A percentile compares a stretch with the other conserved stretches of the same genome.
These are phyloP conservation scores for Leuciscus idus DNA, from an alignment of 2,113 vertebrate species.

Conservation along the genomic window DNA sequence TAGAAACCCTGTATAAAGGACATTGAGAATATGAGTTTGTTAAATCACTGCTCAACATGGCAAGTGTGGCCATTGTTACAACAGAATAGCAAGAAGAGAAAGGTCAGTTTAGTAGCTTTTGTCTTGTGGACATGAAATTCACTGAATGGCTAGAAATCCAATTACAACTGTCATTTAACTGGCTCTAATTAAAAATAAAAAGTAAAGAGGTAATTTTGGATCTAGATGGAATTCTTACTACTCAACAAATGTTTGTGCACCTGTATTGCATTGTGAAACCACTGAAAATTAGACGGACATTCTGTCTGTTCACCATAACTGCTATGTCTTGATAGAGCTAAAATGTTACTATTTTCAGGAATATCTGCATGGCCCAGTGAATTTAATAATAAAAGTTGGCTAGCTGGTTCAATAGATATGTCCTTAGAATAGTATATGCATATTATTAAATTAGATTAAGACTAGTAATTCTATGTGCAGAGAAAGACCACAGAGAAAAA, in stretches of 20 bases:
- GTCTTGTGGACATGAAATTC: neutral
- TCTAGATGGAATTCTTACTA: neutral
- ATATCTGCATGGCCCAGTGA: neutral
- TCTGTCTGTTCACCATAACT: too few species aligned
- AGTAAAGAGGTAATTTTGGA: neutral
- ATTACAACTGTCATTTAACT: neutral
- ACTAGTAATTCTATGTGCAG: neutral
- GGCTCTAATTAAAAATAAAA: too few species aligned
- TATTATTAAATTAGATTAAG: neutral
- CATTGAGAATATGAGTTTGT: neutral
- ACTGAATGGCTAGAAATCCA: neutral
- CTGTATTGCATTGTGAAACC: neutral
- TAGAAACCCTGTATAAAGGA: neutral
- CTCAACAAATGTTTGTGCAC: neutral
- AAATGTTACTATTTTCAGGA: neutral
- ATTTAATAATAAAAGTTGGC: neutral
- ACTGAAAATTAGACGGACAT: too few species aligned
- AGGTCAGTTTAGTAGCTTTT: neutral
- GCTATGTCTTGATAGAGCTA: neutral
- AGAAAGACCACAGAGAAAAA: neutral
- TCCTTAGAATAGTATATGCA: neutral
- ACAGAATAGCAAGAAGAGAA: neutral
- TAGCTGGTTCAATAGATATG: neutral
- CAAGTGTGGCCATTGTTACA: neutral
- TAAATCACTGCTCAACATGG: neutral